Evolutionary conservation across 2,113 vertebrate genomes (phyloP).

Genomic region (Erythrolamprus reginae): DNA sequence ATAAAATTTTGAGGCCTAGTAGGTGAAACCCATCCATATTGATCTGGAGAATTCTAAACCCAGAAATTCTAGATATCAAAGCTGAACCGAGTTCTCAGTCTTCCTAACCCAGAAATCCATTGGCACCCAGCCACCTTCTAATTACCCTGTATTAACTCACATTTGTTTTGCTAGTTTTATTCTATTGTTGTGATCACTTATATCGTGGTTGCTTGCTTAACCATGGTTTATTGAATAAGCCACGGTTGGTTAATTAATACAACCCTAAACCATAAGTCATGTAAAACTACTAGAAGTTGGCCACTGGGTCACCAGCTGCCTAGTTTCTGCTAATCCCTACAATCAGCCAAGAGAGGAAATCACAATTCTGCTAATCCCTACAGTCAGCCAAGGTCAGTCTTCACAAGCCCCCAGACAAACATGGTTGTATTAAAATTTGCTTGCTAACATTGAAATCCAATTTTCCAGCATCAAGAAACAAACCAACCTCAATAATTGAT

Average conservation of each 20-base stretch:
- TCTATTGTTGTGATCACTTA: not conserved
- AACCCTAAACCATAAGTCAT: not conserved
- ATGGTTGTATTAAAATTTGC: not conserved
- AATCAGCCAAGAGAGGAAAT: not conserved
- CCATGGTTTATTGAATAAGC: not conserved
- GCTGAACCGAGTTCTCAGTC: not conserved
- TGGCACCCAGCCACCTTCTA: not conserved
- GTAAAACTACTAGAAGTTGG: not conserved
- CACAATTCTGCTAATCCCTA: not conserved
- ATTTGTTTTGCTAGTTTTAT: not conserved
- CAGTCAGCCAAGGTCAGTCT: not conserved
- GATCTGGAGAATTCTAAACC: not conserved
- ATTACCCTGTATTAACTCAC: not conserved
- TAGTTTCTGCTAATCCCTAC: not conserved
- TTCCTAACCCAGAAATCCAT: not conserved
- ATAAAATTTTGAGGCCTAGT: not conserved
- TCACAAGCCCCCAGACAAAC: not conserved
- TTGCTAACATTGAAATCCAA: not conserved
- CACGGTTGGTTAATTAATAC: not conserved
- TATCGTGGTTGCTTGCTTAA: not conserved
- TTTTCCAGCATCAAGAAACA: not conserved
- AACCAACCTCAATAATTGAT: not conserved
- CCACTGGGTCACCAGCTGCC: not conserved
- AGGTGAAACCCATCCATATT: not conserved
- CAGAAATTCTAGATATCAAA: not conserved